These are phyloP conservation scores for Mormoops blainvillei DNA, from an alignment of 2,113 vertebrate species.

Conservation along the genomic window DNA sequence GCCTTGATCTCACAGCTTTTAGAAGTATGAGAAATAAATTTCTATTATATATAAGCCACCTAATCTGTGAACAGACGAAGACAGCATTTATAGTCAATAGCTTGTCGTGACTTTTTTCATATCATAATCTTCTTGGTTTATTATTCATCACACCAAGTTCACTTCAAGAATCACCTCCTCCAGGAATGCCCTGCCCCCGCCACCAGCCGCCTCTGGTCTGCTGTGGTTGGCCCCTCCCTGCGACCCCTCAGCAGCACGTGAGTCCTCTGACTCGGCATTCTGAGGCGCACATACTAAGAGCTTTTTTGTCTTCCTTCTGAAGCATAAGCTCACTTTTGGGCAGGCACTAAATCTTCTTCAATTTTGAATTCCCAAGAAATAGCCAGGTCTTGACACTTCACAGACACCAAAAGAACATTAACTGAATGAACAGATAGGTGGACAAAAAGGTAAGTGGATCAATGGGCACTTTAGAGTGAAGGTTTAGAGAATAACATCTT, in stretches of 20 bases:
- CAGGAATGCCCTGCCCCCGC: not conserved
- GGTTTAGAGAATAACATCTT: not conserved
- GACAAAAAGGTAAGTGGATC: not conserved
- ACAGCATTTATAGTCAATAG: not conserved
- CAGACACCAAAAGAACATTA: not conserved
- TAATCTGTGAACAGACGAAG: not conserved
- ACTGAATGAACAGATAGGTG: not conserved
- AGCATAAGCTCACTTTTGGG: not conserved
- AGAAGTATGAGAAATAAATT: not conserved
- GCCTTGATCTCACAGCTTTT: not conserved
- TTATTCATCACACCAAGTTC: not conserved
- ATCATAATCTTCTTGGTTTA: not conserved
- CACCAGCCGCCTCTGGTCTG: not conserved
- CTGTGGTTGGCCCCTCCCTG: not conserved
- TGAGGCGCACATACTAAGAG: not conserved
- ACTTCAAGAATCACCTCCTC: not conserved
- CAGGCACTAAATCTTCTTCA: not conserved
- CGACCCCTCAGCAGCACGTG: not conserved
- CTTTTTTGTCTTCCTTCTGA: not conserved
- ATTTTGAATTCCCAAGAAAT: not conserved
- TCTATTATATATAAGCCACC: not conserved
- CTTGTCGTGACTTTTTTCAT: not conserved
- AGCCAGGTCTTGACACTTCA: not conserved
- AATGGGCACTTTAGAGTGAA: not conserved
- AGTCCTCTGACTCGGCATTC: not conserved